phyloP scores from a whole-genome alignment of 53 echinoderm and acorn worm species.

The Hippasteria phrygiana region DNA sequence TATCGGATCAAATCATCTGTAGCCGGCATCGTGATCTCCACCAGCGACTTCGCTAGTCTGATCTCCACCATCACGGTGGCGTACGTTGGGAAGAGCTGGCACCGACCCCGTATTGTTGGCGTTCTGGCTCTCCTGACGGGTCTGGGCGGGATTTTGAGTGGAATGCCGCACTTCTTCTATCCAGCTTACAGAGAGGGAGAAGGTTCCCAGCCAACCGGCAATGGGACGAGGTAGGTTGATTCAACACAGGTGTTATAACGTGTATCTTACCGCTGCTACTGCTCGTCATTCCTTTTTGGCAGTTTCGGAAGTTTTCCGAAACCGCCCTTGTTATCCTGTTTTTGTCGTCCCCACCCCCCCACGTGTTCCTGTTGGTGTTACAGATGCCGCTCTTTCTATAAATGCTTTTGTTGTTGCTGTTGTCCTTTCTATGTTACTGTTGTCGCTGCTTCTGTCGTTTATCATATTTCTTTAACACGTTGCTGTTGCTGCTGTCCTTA shows the following conservation, averaged over 20 bases:
- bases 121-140: conserved; percentile 1
- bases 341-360: no score
- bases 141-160: conserved; percentile 28
- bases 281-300: neutral
- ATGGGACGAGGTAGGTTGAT: neutral
- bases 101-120: conserved; percentile 52
- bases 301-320: no score
- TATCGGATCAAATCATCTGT: conserved; percentile 30
- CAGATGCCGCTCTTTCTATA: neutral
- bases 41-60: conserved; percentile 45
- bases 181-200: neutral
- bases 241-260: neutral
- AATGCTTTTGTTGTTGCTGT: no score
- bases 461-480: no score
- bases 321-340: no score
- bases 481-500: no score
- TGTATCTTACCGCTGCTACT: neutral
- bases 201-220: neutral
- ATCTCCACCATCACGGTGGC: conserved; percentile 34
- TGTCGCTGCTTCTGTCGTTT: neutral
- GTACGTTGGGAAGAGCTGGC: conserved; percentile 26
- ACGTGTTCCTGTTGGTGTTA: neutral
- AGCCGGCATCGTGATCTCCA: conserved; percentile 20
- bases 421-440: no score
- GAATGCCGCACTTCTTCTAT: conserved; percentile 45